Evolutionary conservation across 2,797 vertebrate genomes (phyloP).

Genomic region (Aplochiton taeniatus): DNA sequence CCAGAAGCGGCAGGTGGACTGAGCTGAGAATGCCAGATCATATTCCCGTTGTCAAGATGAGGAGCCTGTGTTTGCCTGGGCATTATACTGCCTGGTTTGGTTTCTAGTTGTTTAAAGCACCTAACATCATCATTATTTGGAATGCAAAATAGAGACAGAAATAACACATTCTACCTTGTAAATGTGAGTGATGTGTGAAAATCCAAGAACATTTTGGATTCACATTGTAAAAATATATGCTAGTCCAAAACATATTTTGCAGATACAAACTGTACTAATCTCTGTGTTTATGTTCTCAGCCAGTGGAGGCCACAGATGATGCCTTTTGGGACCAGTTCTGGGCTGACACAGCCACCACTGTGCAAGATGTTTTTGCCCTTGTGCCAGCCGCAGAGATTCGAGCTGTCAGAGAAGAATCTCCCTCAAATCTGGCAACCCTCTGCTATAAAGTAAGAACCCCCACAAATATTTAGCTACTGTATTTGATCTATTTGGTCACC

Average conservation of each 20-base stretch:
- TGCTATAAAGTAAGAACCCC: slow-evolving; percentile 88
- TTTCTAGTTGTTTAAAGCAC: not conserved
- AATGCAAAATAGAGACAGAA: no score
- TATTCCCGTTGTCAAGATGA: slow-evolving; percentile 23
- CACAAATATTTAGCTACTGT: no score
- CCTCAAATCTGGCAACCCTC: slow-evolving; percentile 95
- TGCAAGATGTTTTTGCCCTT: slow-evolving; percentile 96
- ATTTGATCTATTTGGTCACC: no score
- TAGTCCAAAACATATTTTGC: not conserved
- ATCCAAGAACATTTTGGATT: not conserved
- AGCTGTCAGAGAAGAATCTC: slow-evolving; percentile 95
- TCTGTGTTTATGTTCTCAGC: slow-evolving; percentile 69
- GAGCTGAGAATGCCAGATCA: slow-evolving; percentile 38
- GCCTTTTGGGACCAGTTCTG: slow-evolving; percentile 99
- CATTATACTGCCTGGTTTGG: slow-evolving; percentile 17
- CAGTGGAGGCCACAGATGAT: slow-evolving; percentile 95
- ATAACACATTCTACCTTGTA: no score
- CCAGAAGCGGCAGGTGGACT: slow-evolving; percentile 69
- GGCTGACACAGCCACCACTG: slow-evolving; percentile 92
- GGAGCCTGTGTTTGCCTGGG: slow-evolving; percentile 55
- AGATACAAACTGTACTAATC: slow-evolving; percentile 12
- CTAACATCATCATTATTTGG: no score
- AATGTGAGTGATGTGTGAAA: no score
- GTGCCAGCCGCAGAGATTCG: slow-evolving; percentile 97
- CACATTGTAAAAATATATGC: not conserved